Base-by-base conservation (phyloP, 2,888 invertebrate species). In the Drosophila neonasuta region DNA sequence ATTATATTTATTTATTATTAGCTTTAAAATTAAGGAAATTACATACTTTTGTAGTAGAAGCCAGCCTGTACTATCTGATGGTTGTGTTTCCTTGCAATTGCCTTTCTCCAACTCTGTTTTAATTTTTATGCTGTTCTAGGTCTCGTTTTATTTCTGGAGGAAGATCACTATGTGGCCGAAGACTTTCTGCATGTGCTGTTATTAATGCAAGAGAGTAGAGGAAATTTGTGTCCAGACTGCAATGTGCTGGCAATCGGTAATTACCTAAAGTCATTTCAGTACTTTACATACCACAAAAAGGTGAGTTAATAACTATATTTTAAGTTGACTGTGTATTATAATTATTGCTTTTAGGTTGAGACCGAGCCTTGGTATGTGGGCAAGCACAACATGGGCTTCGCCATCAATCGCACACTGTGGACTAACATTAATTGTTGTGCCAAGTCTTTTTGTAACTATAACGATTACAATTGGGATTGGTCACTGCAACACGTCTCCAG, bases 401-500 rank as follows among this genome's bases (percentile, higher is more conserved):
- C 96, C 0, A 96, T 99, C 86, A 97, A 97, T 89, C 93, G 95
- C 29, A 94, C 94, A 0, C 95, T 97, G 0, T 99, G 98, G 98
- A 92, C 93, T 57, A 93, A 94, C 75, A 94, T 99, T 46, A 94
- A 95, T 88, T 93, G 93, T 30, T 95, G 97, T 88, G 94, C 96
- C 9, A 92, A 95, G 32, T 94, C 95, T 87, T 99, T 99, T 91
- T 99, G 99, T 91, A 94, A 95, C 1, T 98, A 97, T 91, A 99
- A 99, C 89, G 99, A 99, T 89, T 99, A 99, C 91, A 99, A 99
- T 90, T 99, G 99, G 99, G 99, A 99, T 88, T 99, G 99, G 96
- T 97, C 98, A 0, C 91, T 99, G 72, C 95, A 97, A 71, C 96
- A 97, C 89, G 93, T 98, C 57, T 97, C 97, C 1, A 96, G 97